Base-by-base conservation (phyloP, 2,888 invertebrate genomes). In the Drosophila subquinaria region DNA sequence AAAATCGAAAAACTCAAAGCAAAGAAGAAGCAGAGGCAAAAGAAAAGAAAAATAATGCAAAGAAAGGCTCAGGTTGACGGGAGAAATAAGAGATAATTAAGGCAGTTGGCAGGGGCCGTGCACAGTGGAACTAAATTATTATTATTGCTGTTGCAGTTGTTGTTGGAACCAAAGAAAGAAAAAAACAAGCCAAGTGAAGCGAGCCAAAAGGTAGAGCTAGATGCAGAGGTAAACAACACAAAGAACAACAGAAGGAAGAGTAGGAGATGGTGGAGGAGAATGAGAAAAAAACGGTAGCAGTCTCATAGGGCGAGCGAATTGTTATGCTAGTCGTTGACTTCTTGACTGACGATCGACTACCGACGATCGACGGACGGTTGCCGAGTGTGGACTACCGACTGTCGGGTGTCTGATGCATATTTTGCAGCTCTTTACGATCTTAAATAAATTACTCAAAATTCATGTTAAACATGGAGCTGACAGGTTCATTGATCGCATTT, bases 261-360 rank as follows among this genome's bases (percentile, higher is more conserved):
- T 10, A 0, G 27, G 11, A 17, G 40, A 10, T n/a, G 35, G 33
- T 15, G 40, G 20, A 42, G 55, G 2, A 42, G 50, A 50, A 57
- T 48, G 42, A 69, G 47, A 65, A 55, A 74, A 70, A 85, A 86
- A 87, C 86, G 79, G 86, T 87, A 87, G 86, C 86, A 57, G 82
- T 76, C 86, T 81, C 86, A 89, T 88, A 89, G 90, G 86, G 86
- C 72, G 86, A 88, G 86, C 88, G 90, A 88, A 89, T 87, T 89
- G 86, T 89, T 89, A 89, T 82, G 89, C 88, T 85, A 84, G 88
- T 85, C 88, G 76, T 82, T 73, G 77, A 71, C 86, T 85, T 72
- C 79, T 75, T 62, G 57, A 65, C 56, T 38, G 50, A 35, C 15
- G n/a, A 40, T 17, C 15, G 33, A 11, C 40, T 30, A 53, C 20